Evolutionary conservation across 2,113 vertebrate genomes (phyloP), one percentile per base, ranked within the genome.

Genomic region (Phrynosoma blainvillii): DNA sequence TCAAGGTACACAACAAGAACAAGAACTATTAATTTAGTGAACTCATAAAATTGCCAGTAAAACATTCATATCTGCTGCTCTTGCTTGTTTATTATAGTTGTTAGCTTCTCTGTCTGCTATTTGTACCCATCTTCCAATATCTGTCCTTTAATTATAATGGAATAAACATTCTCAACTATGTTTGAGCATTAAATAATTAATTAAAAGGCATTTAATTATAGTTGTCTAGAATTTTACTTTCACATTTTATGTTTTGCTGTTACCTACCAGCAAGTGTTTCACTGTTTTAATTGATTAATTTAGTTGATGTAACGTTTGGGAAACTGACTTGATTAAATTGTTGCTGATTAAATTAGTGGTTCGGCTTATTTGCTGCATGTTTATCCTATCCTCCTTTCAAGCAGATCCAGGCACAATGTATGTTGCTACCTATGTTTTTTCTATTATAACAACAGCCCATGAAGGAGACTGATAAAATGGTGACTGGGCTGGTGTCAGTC

Each of bases 1-100:
- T 36, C 36, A 36, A 36, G 36, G 2, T 36, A 36, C 36, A 36
- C 36, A 36, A 36, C 36, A 36, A 36, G 36, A 1, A 36, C 36
- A 36, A 36, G 36, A 36, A 36, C 36, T 36, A 36, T 36, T 36
- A 36, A 36, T 36, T 77, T 42, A 59, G 1, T 65, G 66, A 93
- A 90, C 84, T 68, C 81, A 85, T 65, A 56, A 71, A 91, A 70
- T 79, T 42, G 76, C 11, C 32, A 80, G 12, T 91, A 59, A 25
- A 59, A 21, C 68, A 79, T 18, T 2, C 21, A 42, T 4, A 56
- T 82, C 59, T 94, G 25, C 54, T 23, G 71, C 36, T 74, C 3
- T 59, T 82, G 40, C 8, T 62, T 32, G 2, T 52, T 65, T 85
- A 25, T 47, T 62, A 14, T 62, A 21, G 16, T 65, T 25, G 25